A percentile compares a stretch with the other conserved stretches of the same genome.
These are phyloP conservation scores for Poecilia wingei DNA, from an alignment of 2,797 vertebrate species.

Conservation along the genomic window DNA sequence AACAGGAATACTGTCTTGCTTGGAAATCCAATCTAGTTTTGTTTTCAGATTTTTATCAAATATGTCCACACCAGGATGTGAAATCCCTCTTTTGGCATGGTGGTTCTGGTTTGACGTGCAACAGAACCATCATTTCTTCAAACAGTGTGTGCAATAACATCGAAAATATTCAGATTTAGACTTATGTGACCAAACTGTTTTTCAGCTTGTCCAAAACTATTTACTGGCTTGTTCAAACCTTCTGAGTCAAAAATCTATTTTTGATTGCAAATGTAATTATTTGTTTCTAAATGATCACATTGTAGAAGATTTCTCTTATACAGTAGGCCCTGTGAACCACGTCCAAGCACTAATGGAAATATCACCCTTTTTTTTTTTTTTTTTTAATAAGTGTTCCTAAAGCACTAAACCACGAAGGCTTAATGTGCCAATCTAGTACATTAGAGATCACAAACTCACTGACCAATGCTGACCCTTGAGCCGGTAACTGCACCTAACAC, in stretches of 20 bases:
- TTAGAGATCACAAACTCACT: slow-evolving; percentile 64
- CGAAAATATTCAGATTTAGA: neutral
- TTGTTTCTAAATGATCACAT: no score
- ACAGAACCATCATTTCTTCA: neutral
- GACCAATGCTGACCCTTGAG: slow-evolving; percentile 59
- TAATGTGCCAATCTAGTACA: slow-evolving; percentile 68
- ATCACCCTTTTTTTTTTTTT: slow-evolving; percentile 45
- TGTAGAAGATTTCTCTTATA: slow-evolving; percentile 5
- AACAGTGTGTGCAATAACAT: neutral
- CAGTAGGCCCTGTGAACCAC: slow-evolving; percentile 39
- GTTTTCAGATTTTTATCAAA: neutral
- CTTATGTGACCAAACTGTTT: neutral
- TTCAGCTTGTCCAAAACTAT: neutral
- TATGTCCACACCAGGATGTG: neutral
- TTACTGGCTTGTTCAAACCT: neutral
- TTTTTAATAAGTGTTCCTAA: slow-evolving; percentile 52
- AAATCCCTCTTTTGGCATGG: neutral
- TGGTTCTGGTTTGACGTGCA: neutral
- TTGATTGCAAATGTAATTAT: neutral
- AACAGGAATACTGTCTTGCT: neutral
- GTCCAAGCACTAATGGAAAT: slow-evolving; percentile 56
- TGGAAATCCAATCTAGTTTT: neutral
- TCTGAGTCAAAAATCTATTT: neutral
- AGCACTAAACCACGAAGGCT: slow-evolving; percentile 46
- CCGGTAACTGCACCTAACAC: slow-evolving; percentile 37